Conservation (phyloP, 2,113 vertebrate species). For the Scortum barcoo region DNA sequence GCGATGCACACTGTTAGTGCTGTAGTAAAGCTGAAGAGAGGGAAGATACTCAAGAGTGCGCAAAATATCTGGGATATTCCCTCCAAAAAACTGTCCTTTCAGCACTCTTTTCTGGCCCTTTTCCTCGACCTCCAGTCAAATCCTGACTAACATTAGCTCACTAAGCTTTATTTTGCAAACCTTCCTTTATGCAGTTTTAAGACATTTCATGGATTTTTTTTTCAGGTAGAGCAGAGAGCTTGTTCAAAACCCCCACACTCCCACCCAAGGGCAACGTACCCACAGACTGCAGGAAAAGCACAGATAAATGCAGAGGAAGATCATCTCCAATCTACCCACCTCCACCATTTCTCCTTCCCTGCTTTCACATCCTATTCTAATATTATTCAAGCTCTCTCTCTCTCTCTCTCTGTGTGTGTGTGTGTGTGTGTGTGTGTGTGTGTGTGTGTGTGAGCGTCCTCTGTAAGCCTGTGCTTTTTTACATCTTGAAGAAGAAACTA, state of each 20-base stretch:
- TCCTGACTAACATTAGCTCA: not conserved
- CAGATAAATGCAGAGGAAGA: not conserved
- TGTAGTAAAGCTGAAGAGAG: too few species aligned
- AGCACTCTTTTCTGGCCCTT: too few species aligned
- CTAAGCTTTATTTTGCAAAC: not conserved
- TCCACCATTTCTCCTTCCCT: not conserved
- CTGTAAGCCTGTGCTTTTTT: not conserved
- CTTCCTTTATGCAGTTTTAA: not conserved
- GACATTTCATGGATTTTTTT: not conserved
- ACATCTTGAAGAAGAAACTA: slow-evolving; percentile 3
- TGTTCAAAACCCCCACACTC: not conserved
- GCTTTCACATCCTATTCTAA: not conserved
- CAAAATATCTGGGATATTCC: too few species aligned
- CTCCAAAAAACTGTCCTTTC: too few species aligned
- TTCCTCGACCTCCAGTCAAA: too few species aligned
- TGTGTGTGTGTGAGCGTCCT: not conserved
- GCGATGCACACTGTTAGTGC: too few species aligned
- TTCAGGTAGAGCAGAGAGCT: not conserved
- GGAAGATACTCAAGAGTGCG: too few species aligned
- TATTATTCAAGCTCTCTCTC: not conserved
- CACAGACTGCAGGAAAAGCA: not conserved
- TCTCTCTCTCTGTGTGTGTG: slow-evolving; percentile 20
- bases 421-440: not conserved
- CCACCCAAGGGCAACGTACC: slow-evolving; percentile 10
- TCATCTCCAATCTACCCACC: slow-evolving; percentile 14